Evolutionary conservation across 2,888 invertebrate genomes (phyloP), one percentile per base, ranked within the genome.

Genomic region (Eurois occulta): DNA sequence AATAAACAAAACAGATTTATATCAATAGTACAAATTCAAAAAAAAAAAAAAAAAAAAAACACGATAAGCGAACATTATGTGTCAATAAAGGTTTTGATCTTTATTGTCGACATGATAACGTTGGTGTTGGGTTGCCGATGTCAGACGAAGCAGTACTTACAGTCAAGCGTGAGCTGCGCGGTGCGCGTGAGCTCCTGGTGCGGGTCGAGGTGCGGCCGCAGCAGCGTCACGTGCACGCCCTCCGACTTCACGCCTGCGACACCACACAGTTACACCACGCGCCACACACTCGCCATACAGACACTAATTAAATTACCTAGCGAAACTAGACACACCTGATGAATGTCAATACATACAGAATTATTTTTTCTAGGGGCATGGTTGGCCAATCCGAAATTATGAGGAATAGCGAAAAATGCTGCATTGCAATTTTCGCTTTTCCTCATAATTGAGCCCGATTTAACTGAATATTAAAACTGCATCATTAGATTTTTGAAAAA

Each of bases 131-230:
- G 46, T 46, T 2, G 46, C 6, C 5, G 48, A 48, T 24, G 21
- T 24, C 21, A 21, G 43, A 41, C 13, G 4, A 4, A 43, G 43
- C 3, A 48, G 13, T 55, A 91, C 97, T 97, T 92, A 98, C 98
- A 98, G 94, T 98, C 97, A 86, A 98, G 97, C 75, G 98, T 98
- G 72, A 98, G 97, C 86, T 97, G 96, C 43, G 93, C 94, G 71
- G 91, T 88, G 77, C 78, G 90, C 73, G 86, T 85, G 71, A 91
- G 93, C 75, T 84, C 86, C 88, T 90, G 90, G 73, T 89, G 92
- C 85, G 95, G 91, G 75, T 85, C 92, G 4, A 94, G 91, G 41
- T 85, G 86, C 66, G 91, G 43, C 64, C 90, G 93, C 90, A 92
- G 87, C 86, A 92, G 85, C 70, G 91, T 4, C 84, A 94, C 84